Conservation (phyloP, 2,113 vertebrate genomes). For the Cyprinodon tularosa region DNA sequence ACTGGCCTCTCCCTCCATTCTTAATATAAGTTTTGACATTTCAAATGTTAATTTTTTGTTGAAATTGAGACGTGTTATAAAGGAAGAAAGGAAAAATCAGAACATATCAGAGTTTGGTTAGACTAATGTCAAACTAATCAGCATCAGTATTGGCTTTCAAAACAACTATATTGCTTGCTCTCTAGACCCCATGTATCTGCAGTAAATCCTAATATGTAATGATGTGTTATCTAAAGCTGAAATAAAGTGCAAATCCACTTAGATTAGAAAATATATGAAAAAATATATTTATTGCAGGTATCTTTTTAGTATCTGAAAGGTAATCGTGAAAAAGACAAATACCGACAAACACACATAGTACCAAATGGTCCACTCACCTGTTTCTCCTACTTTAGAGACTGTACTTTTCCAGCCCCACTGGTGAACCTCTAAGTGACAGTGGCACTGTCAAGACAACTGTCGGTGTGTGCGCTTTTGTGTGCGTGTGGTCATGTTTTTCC, state of each 20-base stretch:
- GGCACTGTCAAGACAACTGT: conserved; percentile 29
- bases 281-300: background rate
- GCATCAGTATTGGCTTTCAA: too few relatives aligned
- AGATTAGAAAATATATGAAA: background rate
- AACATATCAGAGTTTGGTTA: too few relatives aligned
- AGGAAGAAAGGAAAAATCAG: too few relatives aligned
- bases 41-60: too few relatives aligned
- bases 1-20: too few relatives aligned
- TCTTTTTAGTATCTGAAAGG: background rate
- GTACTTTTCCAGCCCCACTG: conserved; percentile 24
- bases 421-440: conserved; percentile 42
- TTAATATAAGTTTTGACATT: too few relatives aligned
- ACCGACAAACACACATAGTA: conserved; percentile 14
- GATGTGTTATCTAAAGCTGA: background rate
- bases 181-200: too few relatives aligned
- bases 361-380: conserved; percentile 51
- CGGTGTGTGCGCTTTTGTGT: conserved; percentile 27
- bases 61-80: too few relatives aligned
- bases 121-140: too few relatives aligned
- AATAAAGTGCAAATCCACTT: background rate
- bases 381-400: conserved; percentile 20
- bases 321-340: background rate
- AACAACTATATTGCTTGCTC: too few relatives aligned
- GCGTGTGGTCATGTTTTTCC: conserved; percentile 69
- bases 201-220: background rate